A percentile compares a stretch with the other conserved stretches of the same genome.
phyloP scores from a whole-genome alignment of 2,113 vertebrate genomes.

The Oryctolagus cuniculus region DNA sequence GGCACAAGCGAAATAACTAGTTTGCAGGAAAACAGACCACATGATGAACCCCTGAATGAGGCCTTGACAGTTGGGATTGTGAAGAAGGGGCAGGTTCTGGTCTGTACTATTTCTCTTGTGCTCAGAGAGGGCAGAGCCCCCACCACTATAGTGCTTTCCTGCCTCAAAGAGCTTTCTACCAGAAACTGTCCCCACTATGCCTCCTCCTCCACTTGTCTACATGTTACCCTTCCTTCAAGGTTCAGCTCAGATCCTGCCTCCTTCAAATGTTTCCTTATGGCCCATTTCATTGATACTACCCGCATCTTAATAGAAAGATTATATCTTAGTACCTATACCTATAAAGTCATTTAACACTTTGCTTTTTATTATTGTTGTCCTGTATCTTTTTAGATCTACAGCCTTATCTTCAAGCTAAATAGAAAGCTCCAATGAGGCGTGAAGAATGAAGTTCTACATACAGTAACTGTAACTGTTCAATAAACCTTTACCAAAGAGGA shows the following conservation, averaged over 20 bases:
- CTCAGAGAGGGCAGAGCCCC: background rate
- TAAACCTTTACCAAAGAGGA: background rate
- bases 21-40: background rate
- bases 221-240: background rate
- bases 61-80: background rate
- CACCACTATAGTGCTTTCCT: background rate
- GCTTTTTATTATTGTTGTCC: conserved; percentile 13
- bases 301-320: background rate
- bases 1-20: background rate
- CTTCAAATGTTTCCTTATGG: background rate
- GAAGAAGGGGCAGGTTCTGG: background rate
- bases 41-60: background rate
- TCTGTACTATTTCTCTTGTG: background rate
- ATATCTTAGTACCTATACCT: too few relatives aligned
- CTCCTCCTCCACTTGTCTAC: background rate
- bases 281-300: background rate
- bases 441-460: background rate
- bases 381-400: background rate
- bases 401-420: background rate
- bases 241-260: background rate
- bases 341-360: background rate
- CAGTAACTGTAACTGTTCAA: background rate
- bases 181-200: background rate
- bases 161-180: background rate
- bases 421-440: background rate